These are phyloP conservation scores for Mus musculus DNA, from an alignment of 2,113 vertebrate genomes.

Conservation along the genomic window GRCm39 chr9:16089001-16089500, in stretches of 20 bases:
- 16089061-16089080: neutral
- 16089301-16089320: neutral
- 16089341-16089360: neutral
- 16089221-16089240: neutral
- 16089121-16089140: too few relatives aligned
- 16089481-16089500: neutral
- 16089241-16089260: neutral
- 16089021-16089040: neutral
- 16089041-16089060: neutral
- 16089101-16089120: neutral
- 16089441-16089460: neutral
- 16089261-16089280: too few relatives aligned
- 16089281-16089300: fast-evolving
- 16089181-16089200: neutral
- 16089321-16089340: neutral
- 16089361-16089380: neutral
- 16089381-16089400: neutral
- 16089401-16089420: neutral
- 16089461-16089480: neutral
- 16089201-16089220: neutral
- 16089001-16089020: too few relatives aligned
- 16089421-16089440: neutral
- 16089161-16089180: neutral
- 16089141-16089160: too few relatives aligned
- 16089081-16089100: neutral